These are phyloP conservation scores for Nycticebus coucang DNA, from an alignment of 2,113 vertebrate genomes.

Conservation along the genomic window DNA sequence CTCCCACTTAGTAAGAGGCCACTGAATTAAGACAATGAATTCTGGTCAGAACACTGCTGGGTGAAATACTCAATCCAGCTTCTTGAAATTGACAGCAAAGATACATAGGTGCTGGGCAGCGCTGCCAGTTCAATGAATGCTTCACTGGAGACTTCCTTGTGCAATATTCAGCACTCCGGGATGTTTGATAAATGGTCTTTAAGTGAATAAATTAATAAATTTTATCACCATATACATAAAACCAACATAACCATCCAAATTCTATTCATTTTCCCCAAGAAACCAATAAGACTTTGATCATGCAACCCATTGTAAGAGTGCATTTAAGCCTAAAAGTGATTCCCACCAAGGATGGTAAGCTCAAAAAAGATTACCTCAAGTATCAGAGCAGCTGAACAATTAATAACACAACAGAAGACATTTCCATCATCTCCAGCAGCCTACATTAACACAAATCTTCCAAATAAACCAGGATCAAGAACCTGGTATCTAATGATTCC, in stretches of 20 bases:
- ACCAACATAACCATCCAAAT: slow-evolving; percentile 35
- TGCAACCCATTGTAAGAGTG: background rate
- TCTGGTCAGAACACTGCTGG: background rate
- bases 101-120: background rate
- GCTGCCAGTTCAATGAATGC: background rate
- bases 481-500: slow-evolving; percentile 4
- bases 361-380: slow-evolving; percentile 42
- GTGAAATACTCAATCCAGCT: background rate
- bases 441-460: slow-evolving; percentile 47
- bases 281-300: slow-evolving; percentile 50
- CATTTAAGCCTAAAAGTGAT: slow-evolving; percentile 46
- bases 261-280: slow-evolving; percentile 19
- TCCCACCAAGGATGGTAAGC: slow-evolving; percentile 38
- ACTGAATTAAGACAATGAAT: slow-evolving; percentile 10
- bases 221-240: background rate
- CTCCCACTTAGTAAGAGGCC: slow-evolving; percentile 16
- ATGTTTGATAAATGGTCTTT: slow-evolving; percentile 53
- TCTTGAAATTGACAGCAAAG: background rate
- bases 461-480: slow-evolving; percentile 48
- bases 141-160: background rate
- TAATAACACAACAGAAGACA: slow-evolving; percentile 18
- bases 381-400: slow-evolving; percentile 40
- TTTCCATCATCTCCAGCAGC: background rate
- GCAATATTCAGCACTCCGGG: slow-evolving; percentile 17
- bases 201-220: slow-evolving; percentile 30